Conservation (phyloP, 2,888 invertebrate genomes). For the Oasisia sp. region DNA sequence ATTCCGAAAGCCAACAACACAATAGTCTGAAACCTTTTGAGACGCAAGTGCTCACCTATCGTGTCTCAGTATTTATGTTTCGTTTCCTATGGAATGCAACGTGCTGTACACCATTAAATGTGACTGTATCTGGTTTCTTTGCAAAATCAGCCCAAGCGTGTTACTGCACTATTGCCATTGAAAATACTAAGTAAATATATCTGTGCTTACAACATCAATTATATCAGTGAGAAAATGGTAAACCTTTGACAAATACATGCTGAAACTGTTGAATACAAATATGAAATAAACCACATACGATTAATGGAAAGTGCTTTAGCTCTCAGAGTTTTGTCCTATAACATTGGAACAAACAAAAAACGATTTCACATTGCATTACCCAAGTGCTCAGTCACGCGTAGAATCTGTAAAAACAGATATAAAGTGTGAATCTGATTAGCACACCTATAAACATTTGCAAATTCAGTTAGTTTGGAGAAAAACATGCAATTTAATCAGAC, state of each 20-base stretch:
- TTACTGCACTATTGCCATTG: neutral
- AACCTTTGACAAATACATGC: neutral
- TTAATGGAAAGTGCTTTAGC: neutral
- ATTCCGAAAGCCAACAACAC: neutral
- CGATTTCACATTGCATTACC: no score
- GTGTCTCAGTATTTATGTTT: neutral
- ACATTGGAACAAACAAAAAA: no score
- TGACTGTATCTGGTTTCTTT: no score
- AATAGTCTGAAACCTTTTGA: neutral
- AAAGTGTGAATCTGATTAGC: no score
- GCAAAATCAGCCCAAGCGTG: neutral
- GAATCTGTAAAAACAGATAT: no score
- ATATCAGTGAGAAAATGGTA: neutral
- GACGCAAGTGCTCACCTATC: neutral
- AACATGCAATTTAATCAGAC: no score
- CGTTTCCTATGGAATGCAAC: no score
- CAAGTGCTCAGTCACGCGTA: no score
- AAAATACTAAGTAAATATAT: neutral
- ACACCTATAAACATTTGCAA: no score
- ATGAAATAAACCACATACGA: neutral
- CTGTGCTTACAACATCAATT: neutral
- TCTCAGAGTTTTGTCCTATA: neutral
- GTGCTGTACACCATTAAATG: no score
- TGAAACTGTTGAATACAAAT: neutral
- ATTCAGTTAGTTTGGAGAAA: no score